These are phyloP conservation scores for Eospalax fontanierii DNA, from an alignment of 2,797 vertebrate genomes.

Conservation along the genomic window DNA sequence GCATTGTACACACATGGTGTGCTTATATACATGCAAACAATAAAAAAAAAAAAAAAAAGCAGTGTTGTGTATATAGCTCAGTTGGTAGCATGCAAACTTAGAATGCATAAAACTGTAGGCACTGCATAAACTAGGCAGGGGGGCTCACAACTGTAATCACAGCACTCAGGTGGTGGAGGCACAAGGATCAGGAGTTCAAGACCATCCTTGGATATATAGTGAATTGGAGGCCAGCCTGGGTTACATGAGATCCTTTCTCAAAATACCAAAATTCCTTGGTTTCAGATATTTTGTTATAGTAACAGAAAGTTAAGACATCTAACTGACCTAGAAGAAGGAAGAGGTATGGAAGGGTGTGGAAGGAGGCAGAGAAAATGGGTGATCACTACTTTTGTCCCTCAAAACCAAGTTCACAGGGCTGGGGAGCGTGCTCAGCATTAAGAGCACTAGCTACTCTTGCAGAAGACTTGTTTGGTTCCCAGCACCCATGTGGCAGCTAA, in stretches of 20 bases:
- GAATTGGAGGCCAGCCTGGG: neutral
- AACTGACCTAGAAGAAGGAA: conserved; percentile 4
- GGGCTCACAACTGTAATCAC: neutral
- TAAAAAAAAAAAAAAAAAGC: neutral
- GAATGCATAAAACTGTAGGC: neutral
- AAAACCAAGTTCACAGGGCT: neutral
- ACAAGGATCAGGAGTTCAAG: neutral
- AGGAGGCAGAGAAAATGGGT: neutral
- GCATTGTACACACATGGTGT: no score
- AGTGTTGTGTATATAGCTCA: neutral
- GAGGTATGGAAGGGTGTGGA: neutral
- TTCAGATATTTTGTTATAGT: neutral
- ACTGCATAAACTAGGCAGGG: neutral
- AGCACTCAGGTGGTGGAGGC: no score
- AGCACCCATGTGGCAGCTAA: no score
- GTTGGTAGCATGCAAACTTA: no score
- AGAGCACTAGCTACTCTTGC: no score
- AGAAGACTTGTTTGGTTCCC: no score
- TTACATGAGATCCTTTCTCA: neutral
- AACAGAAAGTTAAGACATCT: conserved; percentile 15
- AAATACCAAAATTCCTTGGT: neutral
- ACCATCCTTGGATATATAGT: neutral
- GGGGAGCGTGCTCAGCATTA: no score
- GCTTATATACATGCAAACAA: no score
- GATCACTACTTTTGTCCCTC: conserved; percentile 3